Evolutionary conservation across 2,888 invertebrate genomes (phyloP), one percentile per base, ranked within the genome.

Genomic region (Tetheella fluctuosa): DNA sequence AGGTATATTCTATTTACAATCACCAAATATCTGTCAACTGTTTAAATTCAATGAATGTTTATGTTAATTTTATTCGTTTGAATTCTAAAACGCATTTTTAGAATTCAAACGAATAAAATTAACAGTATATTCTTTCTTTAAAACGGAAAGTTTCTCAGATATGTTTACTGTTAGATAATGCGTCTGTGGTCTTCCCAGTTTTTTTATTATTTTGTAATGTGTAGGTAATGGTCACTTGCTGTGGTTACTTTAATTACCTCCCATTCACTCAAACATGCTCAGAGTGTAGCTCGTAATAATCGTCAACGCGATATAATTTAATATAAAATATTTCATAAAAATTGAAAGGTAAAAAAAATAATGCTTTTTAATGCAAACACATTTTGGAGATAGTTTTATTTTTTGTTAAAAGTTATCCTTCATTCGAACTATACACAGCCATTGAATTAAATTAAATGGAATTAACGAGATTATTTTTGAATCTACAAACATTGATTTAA

Each of bases 21-120:
- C n/a, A n/a, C n/a, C n/a, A n/a, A 23, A 55, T 17, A 55, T 34
- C 17, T 17, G n/a, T 30, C 17, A 54, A 2, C 20, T 54, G 20
- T 54, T 54, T 54, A 54, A 13, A 37, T 13, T 34, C 34, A 34
- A 34, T 34, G 13, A 39, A 28, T 54, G 12, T 54, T 54, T 55
- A 55, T 55, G 55, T 12, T 55, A 55, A 55, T 55, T 37, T 20
- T 34, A 55, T 55, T 55, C 34, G 10, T 5, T 6, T 13, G 34
- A 55, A 55, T 55, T 55, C 20, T 55, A 34, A 55, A 55, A 34
- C n/a, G n/a, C n/a, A n/a, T n/a, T n/a, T n/a, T n/a, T n/a, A n/a
- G n/a, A n/a, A n/a, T n/a, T n/a, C n/a, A n/a, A n/a, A n/a, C n/a
- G n/a, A n/a, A n/a, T n/a, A n/a, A n/a, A n/a, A n/a, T n/a, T n/a